Conservation (phyloP, 1,140 invertebrate species). For the Scaptodrosophila lebanonensis region DNA sequence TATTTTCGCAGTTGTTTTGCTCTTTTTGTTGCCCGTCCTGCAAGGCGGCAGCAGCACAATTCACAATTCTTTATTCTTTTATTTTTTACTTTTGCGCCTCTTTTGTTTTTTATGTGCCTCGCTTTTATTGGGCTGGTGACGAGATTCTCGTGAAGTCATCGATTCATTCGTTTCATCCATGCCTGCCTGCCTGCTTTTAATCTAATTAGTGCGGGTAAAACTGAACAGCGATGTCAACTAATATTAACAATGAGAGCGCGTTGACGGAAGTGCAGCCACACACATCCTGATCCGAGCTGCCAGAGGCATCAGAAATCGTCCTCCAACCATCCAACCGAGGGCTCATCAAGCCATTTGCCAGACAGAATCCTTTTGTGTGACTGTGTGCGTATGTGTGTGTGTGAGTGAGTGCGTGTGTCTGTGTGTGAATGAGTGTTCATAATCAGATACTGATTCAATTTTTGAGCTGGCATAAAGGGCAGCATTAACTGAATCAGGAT, state of each 20-base stretch:
- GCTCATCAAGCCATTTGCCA: too few relatives aligned
- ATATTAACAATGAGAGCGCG: constrained; percentile 39
- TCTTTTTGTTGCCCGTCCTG: constrained; percentile 61
- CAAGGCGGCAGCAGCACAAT: constrained; percentile 45
- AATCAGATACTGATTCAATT: too few relatives aligned
- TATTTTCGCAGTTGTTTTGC: constrained; percentile 66
- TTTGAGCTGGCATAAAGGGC: neutral
- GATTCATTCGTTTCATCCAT: constrained; percentile 30
- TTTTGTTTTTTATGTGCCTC: constrained; percentile 26
- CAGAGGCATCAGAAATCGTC: constrained; percentile 35
- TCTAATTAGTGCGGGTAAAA: constrained; percentile 72
- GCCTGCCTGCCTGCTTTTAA: constrained; percentile 47
- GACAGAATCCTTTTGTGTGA: too few relatives aligned
- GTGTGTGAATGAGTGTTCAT: too few relatives aligned
- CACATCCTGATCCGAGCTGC: constrained; percentile 32
- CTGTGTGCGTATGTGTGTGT: too few relatives aligned
- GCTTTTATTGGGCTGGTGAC: constrained; percentile 8
- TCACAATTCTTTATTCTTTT: constrained; percentile 36
- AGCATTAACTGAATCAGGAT: constrained; percentile 10
- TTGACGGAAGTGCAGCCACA: constrained; percentile 8
- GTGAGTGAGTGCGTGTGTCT: too few relatives aligned
- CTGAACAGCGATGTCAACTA: constrained; percentile 64
- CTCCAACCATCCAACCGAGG: too few relatives aligned
- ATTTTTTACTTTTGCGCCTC: constrained; percentile 2
- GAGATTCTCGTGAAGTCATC: constrained; percentile 29